phyloP scores from a whole-genome alignment of 2,888 invertebrate genomes.

The Phyllotreta cruciferae region DNA sequence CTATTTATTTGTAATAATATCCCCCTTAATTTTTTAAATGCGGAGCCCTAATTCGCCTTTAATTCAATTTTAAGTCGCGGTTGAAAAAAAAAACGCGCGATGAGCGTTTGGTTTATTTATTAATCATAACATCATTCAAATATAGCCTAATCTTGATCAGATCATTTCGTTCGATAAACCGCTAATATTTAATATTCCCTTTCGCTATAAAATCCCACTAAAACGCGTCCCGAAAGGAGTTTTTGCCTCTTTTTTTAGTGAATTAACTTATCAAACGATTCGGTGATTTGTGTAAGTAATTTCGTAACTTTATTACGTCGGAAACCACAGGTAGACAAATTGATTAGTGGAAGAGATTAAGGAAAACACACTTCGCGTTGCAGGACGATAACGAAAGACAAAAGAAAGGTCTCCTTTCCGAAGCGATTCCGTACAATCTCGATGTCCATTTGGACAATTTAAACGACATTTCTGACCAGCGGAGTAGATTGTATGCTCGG shows the following conservation, averaged over 20 bases:
- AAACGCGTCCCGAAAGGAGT: too few relatives aligned
- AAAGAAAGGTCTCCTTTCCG: slow-evolving; percentile 23
- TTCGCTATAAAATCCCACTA: too few relatives aligned
- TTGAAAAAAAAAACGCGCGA: slow-evolving; percentile 31
- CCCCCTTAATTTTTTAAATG: slow-evolving; percentile 53
- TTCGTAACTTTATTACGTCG: slow-evolving; percentile 24
- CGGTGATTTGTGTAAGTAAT: slow-evolving; percentile 18
- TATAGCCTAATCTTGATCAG: slow-evolving; percentile 10
- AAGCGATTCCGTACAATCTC: slow-evolving; percentile 33
- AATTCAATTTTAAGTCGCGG: slow-evolving; percentile 47
- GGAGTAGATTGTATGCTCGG: slow-evolving; percentile 1
- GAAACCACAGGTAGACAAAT: slow-evolving; percentile 33
- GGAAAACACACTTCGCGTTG: slow-evolving; percentile 23
- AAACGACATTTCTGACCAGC: slow-evolving; percentile 14
- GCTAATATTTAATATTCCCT: too few relatives aligned
- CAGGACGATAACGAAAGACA: slow-evolving; percentile 19
- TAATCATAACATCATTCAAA: slow-evolving; percentile 32
- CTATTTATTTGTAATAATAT: slow-evolving; percentile 56
- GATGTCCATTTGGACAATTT: slow-evolving; percentile 15
- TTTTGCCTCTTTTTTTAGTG: too few relatives aligned
- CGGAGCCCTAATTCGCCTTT: slow-evolving; percentile 43
- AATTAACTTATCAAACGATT: slow-evolving; percentile 20
- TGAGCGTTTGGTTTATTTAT: slow-evolving; percentile 9
- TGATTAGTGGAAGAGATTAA: slow-evolving; percentile 27
- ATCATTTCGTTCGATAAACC: not conserved